Percentiles rank a stretch among this genome's conserved stretches.
These are phyloP conservation scores for Halcyon badia DNA, from an alignment of 2,797 vertebrate species.

Conservation along the genomic window DNA sequence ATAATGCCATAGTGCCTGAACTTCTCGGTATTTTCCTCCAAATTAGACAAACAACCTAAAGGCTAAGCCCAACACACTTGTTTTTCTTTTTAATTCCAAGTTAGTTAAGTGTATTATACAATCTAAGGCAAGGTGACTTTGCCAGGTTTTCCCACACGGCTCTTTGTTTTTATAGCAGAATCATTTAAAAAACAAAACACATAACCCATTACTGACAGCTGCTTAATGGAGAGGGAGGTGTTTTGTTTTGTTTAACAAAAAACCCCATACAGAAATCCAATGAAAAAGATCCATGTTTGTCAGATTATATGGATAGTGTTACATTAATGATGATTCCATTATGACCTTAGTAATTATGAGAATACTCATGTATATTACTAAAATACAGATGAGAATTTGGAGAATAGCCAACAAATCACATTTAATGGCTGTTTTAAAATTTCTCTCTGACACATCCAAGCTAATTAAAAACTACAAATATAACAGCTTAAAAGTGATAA, in stretches of 20 bases:
- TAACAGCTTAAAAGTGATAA: not conserved
- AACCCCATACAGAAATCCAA: not conserved
- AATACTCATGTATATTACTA: not conserved
- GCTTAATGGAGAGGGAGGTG: not conserved
- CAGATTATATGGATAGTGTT: not conserved
- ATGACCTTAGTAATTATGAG: constrained; percentile 28
- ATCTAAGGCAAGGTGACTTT: constrained; percentile 15
- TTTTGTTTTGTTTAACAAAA: not conserved
- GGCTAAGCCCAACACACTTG: fast-evolving
- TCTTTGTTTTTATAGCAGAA: constrained; percentile 20
- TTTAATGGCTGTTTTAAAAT: constrained; percentile 35
- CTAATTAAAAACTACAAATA: constrained; percentile 59
- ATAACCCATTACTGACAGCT: not conserved
- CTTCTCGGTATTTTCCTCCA: not conserved
- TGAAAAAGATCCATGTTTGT: not conserved
- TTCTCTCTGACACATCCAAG: not conserved
- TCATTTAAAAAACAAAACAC: constrained; percentile 18
- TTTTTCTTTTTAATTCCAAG: constrained; percentile 33
- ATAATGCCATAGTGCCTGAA: not conserved
- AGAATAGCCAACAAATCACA: constrained; percentile 3
- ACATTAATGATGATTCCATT: constrained; percentile 6
- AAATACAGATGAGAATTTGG: constrained; percentile 35
- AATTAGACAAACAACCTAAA: not conserved
- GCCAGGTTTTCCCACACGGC: not conserved
- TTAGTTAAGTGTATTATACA: constrained; percentile 39